A percentile compares a stretch with the other conserved stretches of the same genome.
These are phyloP conservation scores for Acanthisitta chloris DNA, from an alignment of 2,113 vertebrate species.

Conservation along the genomic window DNA sequence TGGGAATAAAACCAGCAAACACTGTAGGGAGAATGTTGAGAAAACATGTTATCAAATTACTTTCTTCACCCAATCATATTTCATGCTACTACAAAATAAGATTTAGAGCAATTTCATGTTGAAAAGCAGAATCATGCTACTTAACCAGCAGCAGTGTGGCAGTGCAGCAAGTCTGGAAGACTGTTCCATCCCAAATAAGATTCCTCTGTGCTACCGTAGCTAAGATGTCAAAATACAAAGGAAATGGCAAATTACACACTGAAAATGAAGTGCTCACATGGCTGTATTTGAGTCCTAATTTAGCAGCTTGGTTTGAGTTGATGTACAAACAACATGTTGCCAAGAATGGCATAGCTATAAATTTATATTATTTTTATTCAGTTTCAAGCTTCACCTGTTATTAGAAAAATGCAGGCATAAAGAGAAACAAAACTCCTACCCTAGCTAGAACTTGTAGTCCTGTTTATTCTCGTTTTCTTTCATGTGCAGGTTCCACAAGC, in stretches of 20 bases:
- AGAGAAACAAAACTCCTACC: not conserved
- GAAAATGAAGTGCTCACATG: not conserved
- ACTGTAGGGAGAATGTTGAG: not conserved
- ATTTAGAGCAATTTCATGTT: conserved; percentile 59
- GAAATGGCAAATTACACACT: conserved; percentile 18
- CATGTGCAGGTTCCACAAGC: not conserved
- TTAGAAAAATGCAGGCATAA: not conserved
- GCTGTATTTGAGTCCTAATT: not conserved
- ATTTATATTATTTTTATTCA: not conserved
- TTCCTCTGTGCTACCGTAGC: not conserved
- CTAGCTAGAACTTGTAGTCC: not conserved
- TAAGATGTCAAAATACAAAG: conserved; percentile 32
- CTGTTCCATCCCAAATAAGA: conserved; percentile 9
- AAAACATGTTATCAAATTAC: conserved; percentile 46
- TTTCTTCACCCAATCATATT: conserved; percentile 66
- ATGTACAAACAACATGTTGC: not conserved
- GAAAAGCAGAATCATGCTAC: conserved; percentile 53
- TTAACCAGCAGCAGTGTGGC: conserved; percentile 34
- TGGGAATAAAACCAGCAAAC: conserved; percentile 12
- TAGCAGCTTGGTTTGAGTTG: not conserved
- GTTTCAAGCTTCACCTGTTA: not conserved
- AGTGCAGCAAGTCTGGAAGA: not conserved
- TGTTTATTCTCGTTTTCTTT: not conserved
- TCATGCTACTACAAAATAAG: conserved; percentile 64
- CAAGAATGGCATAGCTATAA: not conserved